Percentiles rank a stretch among this genome's conserved stretches.
Conservation (phyloP, 2,888 invertebrate species). For the Microctonus aethiopoides region DNA sequence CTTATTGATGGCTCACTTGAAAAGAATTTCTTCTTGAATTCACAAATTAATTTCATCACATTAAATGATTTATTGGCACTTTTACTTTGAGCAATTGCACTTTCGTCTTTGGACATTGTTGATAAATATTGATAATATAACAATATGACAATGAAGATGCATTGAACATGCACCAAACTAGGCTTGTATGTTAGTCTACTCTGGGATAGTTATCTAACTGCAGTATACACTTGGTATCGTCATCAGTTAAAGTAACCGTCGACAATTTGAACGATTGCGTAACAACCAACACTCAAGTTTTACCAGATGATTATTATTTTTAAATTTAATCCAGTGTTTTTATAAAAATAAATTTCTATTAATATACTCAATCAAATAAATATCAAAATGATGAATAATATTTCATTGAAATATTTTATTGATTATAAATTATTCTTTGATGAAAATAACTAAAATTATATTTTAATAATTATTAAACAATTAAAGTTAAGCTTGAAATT, state of each 20-base stretch:
- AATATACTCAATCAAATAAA: too few species aligned
- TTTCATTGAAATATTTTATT: too few species aligned
- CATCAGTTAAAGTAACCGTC: conserved; percentile 49
- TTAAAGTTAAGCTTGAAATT: too few species aligned
- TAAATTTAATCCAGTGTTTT: conserved; percentile 7
- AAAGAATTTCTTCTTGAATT: conserved; percentile 37
- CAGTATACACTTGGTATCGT: conserved; percentile 38
- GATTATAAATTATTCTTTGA: too few species aligned
- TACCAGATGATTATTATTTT: too few species aligned
- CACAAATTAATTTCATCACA: not conserved
- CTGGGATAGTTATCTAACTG: conserved; percentile 48
- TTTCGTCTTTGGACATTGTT: not conserved
- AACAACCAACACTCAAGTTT: conserved; percentile 23
- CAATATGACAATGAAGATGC: conserved; percentile 15
- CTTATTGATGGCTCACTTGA: conserved; percentile 41
- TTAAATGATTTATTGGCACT: conserved; percentile 18
- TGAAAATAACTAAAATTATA: too few species aligned
- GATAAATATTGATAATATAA: not conserved
- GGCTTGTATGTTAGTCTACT: conserved; percentile 1
- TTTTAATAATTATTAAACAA: too few species aligned
- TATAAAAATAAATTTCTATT: too few species aligned
- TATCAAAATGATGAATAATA: too few species aligned
- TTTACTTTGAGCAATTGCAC: not conserved
- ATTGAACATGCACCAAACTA: conserved; percentile 27
- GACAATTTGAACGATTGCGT: conserved; percentile 29